A percentile compares a stretch with the other conserved stretches of the same genome.
Evolutionary conservation across 1,140 invertebrate species (phyloP).

Genomic region (Portunus trituberculatus): DNA sequence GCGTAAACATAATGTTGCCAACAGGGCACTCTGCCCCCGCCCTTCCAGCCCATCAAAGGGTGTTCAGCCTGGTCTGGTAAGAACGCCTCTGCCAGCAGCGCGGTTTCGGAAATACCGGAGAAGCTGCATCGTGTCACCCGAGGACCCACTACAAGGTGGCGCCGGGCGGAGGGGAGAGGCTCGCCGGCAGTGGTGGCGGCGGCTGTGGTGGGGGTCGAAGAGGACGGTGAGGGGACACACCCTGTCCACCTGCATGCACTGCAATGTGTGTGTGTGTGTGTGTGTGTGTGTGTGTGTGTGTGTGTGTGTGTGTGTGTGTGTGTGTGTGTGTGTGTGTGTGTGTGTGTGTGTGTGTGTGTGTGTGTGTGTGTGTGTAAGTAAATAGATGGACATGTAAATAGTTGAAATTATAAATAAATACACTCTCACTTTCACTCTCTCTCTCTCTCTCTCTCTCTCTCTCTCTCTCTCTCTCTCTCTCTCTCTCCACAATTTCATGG

Average conservation of each 20-base stretch:
- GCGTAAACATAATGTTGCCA: constrained; percentile 20
- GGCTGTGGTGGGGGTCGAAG: not conserved
- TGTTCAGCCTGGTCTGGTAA: not conserved
- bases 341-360: constrained; percentile 41
- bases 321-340: constrained; percentile 37
- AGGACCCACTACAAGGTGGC: not conserved
- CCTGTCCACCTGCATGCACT: not conserved
- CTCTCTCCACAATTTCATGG: not conserved
- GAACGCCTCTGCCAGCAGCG: not conserved
- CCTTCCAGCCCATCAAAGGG: not conserved
- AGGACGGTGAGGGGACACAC: constrained; percentile 1
- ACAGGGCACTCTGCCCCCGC: not conserved
- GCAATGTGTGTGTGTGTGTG: constrained; percentile 30
- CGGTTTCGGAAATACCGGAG: not conserved
- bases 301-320: constrained; percentile 46
- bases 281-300: constrained; percentile 41
- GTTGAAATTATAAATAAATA: too few relatives aligned
- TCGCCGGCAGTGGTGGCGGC: not conserved
- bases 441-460: not conserved
- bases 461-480: constrained; percentile 20
- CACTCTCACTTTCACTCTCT: too few relatives aligned
- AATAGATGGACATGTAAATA: too few relatives aligned
- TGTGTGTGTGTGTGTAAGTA: constrained; percentile 28
- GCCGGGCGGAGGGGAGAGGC: not conserved
- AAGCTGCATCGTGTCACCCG: not conserved